A percentile compares a stretch with the other conserved stretches of the same genome.
Conservation (phyloP, 2,888 invertebrate genomes). For the Caenorhabditis sp. region DNA sequence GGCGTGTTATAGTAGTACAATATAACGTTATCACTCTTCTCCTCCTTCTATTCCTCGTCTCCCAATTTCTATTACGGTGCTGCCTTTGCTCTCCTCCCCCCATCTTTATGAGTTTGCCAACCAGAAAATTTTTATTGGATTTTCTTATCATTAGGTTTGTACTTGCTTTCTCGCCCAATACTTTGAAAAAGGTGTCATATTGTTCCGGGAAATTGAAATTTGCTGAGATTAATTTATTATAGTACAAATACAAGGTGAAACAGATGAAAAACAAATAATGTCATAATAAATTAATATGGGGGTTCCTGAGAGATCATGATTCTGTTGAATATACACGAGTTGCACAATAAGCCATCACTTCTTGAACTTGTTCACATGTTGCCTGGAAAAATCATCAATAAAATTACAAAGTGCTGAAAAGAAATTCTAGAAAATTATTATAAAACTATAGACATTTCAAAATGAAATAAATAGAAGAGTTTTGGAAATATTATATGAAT, state of each 20-base stretch:
- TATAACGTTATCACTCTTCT: slow-evolving; percentile 14
- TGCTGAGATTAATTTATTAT: neutral
- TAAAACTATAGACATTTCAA: no score
- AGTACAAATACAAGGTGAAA: neutral
- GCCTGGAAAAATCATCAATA: slow-evolving; percentile 26
- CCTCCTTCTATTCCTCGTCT: slow-evolving; percentile 3
- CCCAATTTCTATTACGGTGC: slow-evolving; percentile 7
- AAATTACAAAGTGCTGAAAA: neutral
- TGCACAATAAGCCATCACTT: slow-evolving; percentile 38
- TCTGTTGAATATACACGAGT: slow-evolving; percentile 10
- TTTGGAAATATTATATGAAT: no score
- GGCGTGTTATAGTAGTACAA: slow-evolving; percentile 26
- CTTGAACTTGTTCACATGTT: slow-evolving; percentile 43
- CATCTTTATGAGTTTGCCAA: slow-evolving; percentile 46
- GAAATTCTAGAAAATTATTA: neutral
- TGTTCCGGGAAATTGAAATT: neutral
- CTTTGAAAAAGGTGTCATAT: neutral
- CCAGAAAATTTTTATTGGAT: slow-evolving; percentile 7
- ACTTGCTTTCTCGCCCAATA: neutral
- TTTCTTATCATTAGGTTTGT: neutral
- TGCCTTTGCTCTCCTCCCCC: slow-evolving; percentile 30
- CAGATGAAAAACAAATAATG: neutral
- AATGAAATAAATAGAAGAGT: no score
- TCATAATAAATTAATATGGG: neutral
- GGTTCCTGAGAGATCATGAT: slow-evolving; percentile 5